These are phyloP conservation scores for Hymenochirus boettgeri DNA, from an alignment of 2,113 vertebrate species.

Conservation along the genomic window DNA sequence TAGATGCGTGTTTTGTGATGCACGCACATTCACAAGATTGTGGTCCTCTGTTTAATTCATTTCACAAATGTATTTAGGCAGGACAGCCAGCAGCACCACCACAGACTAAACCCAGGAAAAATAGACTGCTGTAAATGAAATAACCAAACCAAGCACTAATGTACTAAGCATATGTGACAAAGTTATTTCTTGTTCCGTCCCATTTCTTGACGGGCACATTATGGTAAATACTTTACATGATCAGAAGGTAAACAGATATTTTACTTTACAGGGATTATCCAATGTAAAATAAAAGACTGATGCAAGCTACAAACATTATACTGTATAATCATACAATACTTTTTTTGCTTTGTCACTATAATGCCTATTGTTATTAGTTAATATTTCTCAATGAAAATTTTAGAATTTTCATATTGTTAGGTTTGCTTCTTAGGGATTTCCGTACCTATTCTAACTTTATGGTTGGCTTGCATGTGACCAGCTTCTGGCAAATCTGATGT, in stretches of 20 bases:
- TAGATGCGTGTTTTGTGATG: conserved; percentile 26
- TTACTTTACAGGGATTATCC: no score
- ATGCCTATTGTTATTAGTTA: no score
- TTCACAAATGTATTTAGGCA: conserved; percentile 37
- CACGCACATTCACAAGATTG: conserved; percentile 9
- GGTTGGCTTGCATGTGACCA: no score
- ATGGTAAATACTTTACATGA: background rate
- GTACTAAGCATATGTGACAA: conserved; percentile 36
- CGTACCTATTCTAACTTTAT: no score
- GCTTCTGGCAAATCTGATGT: no score
- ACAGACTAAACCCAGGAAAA: conserved; percentile 40
- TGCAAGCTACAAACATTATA: no score
- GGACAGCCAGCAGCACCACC: conserved; percentile 38
- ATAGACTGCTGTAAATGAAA: conserved; percentile 38
- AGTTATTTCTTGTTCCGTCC: conserved; percentile 11
- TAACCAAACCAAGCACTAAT: conserved; percentile 35
- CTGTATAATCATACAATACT: no score
- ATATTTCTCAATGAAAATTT: no score
- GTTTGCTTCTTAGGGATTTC: no score
- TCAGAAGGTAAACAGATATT: background rate
- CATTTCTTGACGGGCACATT: background rate
- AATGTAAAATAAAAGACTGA: no score
- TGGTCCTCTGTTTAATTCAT: conserved; percentile 35
- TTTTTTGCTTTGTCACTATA: no score
- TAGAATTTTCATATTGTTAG: no score